phyloP scores from a whole-genome alignment of 2,113 vertebrate genomes.

The Aphyosemion australe region DNA sequence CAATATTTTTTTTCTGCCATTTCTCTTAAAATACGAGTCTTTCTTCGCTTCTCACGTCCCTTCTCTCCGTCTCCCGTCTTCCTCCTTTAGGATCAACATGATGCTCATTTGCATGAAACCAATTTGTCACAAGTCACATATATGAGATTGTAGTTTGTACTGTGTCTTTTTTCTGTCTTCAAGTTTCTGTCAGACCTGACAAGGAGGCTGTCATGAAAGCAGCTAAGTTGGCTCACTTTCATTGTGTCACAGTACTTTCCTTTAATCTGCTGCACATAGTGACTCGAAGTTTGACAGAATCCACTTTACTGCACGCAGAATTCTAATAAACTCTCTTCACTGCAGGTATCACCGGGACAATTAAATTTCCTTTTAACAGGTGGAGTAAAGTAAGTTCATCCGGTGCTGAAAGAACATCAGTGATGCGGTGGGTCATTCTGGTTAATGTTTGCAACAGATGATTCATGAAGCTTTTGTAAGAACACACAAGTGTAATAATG shows the following conservation, averaged over 20 bases:
- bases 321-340: neutral
- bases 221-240: constrained; percentile 24
- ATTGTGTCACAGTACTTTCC: constrained; percentile 40
- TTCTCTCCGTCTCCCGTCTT: neutral
- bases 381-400: neutral
- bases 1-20: neutral
- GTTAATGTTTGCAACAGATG: too few relatives aligned
- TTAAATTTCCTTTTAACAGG: neutral
- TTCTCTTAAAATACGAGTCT: neutral
- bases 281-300: constrained; percentile 16
- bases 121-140: constrained; percentile 16
- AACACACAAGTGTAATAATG: too few relatives aligned
- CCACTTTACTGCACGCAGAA: neutral
- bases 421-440: neutral
- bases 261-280: constrained; percentile 25
- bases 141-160: constrained; percentile 7
- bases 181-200: constrained; percentile 28
- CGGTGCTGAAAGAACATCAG: neutral
- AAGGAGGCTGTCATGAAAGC: constrained; percentile 21
- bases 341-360: neutral
- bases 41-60: neutral
- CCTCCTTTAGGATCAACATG: constrained; percentile 31
- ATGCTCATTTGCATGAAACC: constrained; percentile 49
- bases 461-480: too few relatives aligned
- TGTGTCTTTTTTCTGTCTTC: constrained; percentile 1